phyloP scores from a whole-genome alignment of 2,797 vertebrate genomes.

The Myotis vivesi region DNA sequence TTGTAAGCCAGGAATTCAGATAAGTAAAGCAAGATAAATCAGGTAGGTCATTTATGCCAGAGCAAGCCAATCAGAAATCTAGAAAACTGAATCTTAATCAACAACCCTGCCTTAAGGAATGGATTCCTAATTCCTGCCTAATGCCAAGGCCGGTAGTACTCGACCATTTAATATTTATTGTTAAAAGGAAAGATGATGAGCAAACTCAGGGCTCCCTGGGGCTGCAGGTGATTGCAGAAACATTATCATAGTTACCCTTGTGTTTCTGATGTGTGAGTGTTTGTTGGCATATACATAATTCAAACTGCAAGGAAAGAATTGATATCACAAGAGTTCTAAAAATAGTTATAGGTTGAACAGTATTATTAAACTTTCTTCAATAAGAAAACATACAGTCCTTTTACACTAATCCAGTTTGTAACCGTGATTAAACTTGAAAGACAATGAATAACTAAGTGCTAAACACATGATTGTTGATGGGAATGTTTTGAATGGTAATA shows the following conservation, averaged over 20 bases:
- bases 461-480: constrained; percentile 6
- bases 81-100: not conserved
- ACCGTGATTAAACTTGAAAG: constrained; percentile 28
- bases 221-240: not conserved
- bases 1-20: not conserved
- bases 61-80: not conserved
- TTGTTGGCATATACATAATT: not conserved
- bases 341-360: not conserved
- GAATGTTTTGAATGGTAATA: constrained; percentile 14
- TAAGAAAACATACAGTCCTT: not conserved
- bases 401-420: constrained; percentile 21
- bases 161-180: constrained; percentile 4
- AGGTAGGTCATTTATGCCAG: not conserved
- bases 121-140: not conserved
- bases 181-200: not conserved
- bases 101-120: not conserved
- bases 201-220: not conserved
- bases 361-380: constrained; percentile 7
- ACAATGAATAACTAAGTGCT: not conserved
- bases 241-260: not conserved
- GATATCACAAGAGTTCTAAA: not conserved
- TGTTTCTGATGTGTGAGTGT: not conserved
- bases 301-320: constrained; percentile 6
- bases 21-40: not conserved
- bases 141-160: not conserved